A percentile compares a stretch with the other conserved stretches of the same genome.
Evolutionary conservation across 2,888 invertebrate species (phyloP).

Genomic region (Linnaemya tessellans): DNA sequence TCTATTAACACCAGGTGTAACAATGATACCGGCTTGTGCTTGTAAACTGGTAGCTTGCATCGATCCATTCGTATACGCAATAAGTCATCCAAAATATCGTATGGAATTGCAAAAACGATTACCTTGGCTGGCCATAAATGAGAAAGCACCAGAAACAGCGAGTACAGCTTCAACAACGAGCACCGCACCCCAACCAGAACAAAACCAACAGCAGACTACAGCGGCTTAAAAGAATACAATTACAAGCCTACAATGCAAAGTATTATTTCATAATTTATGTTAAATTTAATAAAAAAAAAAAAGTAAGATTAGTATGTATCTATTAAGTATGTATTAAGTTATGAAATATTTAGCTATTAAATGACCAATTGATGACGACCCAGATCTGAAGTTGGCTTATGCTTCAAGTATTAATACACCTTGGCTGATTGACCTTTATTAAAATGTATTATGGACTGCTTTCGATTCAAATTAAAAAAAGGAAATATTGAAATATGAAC

Average conservation of each 20-base stretch:
- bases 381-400: neutral
- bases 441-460: constrained; percentile 17
- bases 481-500: constrained; percentile 47
- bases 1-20: constrained; percentile 88
- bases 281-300: too few relatives aligned
- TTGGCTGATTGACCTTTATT: constrained; percentile 39
- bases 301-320: neutral
- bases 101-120: constrained; percentile 91
- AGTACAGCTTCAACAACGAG: constrained; percentile 83
- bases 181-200: constrained; percentile 73
- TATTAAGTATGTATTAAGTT: neutral
- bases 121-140: constrained; percentile 89
- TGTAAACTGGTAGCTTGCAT: constrained; percentile 95
- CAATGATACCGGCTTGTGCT: constrained; percentile 93
- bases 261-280: too few relatives aligned
- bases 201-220: constrained; percentile 78
- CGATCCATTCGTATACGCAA: constrained; percentile 95
- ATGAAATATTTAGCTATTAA: neutral
- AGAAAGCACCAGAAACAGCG: constrained; percentile 85
- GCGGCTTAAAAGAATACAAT: constrained; percentile 77
- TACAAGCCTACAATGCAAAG: too few relatives aligned
- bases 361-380: constrained; percentile 37
- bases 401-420: constrained; percentile 4
- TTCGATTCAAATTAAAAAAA: constrained; percentile 23
- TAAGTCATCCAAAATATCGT: constrained; percentile 94